Base-by-base conservation (phyloP, 1,140 invertebrate species). In the Bombus picipes region DNA sequence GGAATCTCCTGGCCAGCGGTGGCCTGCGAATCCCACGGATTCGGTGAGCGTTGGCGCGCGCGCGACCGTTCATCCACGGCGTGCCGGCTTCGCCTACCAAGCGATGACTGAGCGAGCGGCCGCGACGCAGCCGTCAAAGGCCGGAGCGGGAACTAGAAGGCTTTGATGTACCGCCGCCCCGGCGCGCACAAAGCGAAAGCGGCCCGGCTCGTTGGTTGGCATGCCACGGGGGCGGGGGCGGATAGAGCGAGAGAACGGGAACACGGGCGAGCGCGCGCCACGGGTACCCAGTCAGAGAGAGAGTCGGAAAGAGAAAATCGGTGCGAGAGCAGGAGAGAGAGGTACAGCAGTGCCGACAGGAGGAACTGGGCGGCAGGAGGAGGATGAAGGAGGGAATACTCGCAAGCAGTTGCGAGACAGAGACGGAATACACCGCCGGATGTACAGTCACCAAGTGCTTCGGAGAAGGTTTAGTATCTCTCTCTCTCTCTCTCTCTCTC, bases 101-200 rank as follows among this genome's bases (percentile, higher is more conserved):
- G 92, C 92, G 94, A 94, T 94, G 94, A 94, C 94, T 95, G 93
- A 95, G 92, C 92, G 92, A 92, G 90, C 92, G 92, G 92, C 92
- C 92, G 92, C 93, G 92, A 94, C 92, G 92, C 93, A 93, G 88
- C 93, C 94, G 92, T 94, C 94, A 95, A 95, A 94, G 94, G 93
- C 94, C 92, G 92, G 92, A 93, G 92, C 93, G 93, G 92, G 91
- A 94, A 94, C 94, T 93, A 92, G 92, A 94, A 93, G 92, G 94
- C 94, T 95, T 95, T 94, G 94, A 95, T 95, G 93, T 95, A 93
- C 93, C 93, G 92, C 93, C 92, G 92, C 92, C 93, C 94, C 93
- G 94, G 91, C 92, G 94, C 94, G 93, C 94, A 94, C 94, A 94
- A 94, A 94, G 94, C 93, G 92, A 94, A 93, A 94, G 93, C 94